These are phyloP conservation scores for Dromaius novaehollandiae DNA, from an alignment of 2,113 vertebrate genomes.

Conservation along the genomic window DNA sequence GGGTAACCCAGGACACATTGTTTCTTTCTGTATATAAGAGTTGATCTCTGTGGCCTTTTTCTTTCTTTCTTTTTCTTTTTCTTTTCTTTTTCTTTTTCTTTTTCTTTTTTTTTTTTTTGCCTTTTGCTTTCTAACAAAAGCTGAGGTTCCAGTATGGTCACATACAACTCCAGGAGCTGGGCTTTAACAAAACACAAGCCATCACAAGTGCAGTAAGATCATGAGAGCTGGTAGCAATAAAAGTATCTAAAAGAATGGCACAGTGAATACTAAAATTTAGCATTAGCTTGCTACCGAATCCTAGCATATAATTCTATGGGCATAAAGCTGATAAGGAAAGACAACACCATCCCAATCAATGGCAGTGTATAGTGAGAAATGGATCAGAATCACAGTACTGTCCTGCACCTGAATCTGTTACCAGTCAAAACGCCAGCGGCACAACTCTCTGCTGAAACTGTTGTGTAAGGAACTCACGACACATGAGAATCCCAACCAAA, in stretches of 20 bases:
- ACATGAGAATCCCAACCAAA: slow-evolving; percentile 54
- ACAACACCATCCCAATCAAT: background rate
- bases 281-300: background rate
- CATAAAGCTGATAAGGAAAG: background rate
- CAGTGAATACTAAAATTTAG: background rate
- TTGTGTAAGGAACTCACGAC: slow-evolving; percentile 58
- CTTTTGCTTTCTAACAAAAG: background rate
- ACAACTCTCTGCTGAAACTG: slow-evolving; percentile 75
- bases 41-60: background rate
- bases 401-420: slow-evolving; percentile 70
- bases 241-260: background rate
- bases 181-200: background rate
- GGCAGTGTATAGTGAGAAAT: background rate
- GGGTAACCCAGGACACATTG: background rate
- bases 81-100: background rate
- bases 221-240: background rate
- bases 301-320: background rate
- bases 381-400: background rate
- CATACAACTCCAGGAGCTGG: background rate
- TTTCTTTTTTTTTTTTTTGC: background rate
- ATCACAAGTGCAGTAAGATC: background rate
- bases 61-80: background rate
- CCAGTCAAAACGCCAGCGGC: slow-evolving; percentile 43
- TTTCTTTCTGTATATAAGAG: background rate
- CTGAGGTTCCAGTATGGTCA: background rate